Base-by-base conservation (phyloP, 2,888 invertebrate species). In the Busseola fusca region DNA sequence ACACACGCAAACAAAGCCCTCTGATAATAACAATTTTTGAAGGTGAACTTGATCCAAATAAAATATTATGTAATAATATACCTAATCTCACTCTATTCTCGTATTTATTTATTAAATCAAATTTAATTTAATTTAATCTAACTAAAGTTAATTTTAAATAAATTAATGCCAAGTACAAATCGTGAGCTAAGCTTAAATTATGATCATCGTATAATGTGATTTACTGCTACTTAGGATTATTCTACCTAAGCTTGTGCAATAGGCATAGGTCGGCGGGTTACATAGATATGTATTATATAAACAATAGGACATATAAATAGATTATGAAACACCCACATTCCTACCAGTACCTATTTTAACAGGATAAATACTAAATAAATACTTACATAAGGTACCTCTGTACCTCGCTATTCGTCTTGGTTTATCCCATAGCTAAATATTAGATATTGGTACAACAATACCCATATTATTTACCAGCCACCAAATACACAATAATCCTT, bases 241-340 rank as follows among this genome's bases (percentile, higher is more conserved):
- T n/a, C 16, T 42, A 42, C 25, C 16, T 42, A 42, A 9, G 25
- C 14, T 37, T 72, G 18, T 18, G 50, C 18, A 65, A 72, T n/a
- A n/a, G 5, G n/a, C 30, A 12, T 30, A 30, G 52, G 7, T 70
- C 30, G 18, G 42, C 14, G 3, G 54, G 42, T 21, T 62, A n/a
- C n/a, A n/a, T n/a, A n/a, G n/a, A n/a, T n/a, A n/a, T n/a, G n/a
- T n/a, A n/a, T n/a, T n/a, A n/a, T n/a, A 5, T 56, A 52, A 50
- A 78, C 50, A 72, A 72, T 66, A 40, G 27, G 4, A 12, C 30
- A 57, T 65, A 25, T 50, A 62, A 42, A 67, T 30, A 27, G 1
- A 64, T 59, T 40, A 21, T 42, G 12, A 56, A 71, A 64, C 48
- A 57, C 52, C 21, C 21, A n/a, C 34, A 59, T 50, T 48, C 16